Evolutionary conservation across 2,797 vertebrate species (phyloP).

Genomic region (Paramormyrops hopkinsi): DNA sequence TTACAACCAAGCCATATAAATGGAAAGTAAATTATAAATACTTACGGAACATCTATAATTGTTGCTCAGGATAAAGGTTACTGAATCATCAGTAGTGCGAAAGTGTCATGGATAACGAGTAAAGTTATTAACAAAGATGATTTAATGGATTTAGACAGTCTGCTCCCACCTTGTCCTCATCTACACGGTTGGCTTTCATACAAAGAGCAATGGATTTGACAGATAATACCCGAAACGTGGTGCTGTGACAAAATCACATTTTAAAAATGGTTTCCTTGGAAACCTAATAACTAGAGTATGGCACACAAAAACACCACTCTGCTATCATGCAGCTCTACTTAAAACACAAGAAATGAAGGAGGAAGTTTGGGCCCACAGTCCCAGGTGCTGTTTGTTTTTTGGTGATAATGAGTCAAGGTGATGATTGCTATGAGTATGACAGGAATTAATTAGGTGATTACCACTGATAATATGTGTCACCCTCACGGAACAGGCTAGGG

Average conservation of each 20-base stretch:
- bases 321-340: background rate
- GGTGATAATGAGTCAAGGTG: background rate
- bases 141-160: background rate
- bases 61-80: background rate
- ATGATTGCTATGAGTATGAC: background rate
- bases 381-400: background rate
- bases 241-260: constrained; percentile 14
- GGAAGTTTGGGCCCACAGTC: background rate
- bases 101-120: background rate
- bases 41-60: background rate
- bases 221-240: background rate
- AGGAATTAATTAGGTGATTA: background rate
- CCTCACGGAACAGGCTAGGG: background rate
- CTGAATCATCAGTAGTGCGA: background rate
- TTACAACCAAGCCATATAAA: background rate
- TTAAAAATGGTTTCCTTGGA: constrained; percentile 6
- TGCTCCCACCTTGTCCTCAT: background rate
- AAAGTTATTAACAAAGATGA: background rate
- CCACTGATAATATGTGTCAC: background rate
- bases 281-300: constrained; percentile 3
- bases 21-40: background rate
- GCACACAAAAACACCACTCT: background rate
- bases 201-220: background rate
- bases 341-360: background rate
- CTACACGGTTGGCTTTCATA: background rate